Evolutionary conservation across 2,113 vertebrate genomes (phyloP), one percentile per base, ranked within the genome.

Genomic region (Ursus arctos): DNA sequence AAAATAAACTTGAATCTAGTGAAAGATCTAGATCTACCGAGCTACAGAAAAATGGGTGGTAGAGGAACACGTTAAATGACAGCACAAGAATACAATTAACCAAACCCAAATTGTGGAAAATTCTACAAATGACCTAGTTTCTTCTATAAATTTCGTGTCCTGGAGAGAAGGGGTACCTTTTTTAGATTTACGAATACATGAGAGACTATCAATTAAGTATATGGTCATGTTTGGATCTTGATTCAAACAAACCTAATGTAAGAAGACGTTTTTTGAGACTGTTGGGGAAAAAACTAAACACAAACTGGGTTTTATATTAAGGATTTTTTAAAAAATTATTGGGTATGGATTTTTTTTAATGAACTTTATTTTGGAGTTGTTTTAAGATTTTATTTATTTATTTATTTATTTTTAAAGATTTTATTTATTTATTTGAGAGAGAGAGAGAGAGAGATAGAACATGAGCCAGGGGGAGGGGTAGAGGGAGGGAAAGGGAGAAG

Each of bases 71-170:
- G 57, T 79, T 84, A 72, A 88, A 79, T 47, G 49, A 80, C 67
- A 71, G 55, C 36, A 77, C 55, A 72, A 79, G 2, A 47, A 93
- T 84, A 72, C 31, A 49, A 72, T 97, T 80, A 94, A 53, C 33
- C 26, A 74, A 88, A 88, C 91, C 43, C n/a, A 77, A 77, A 84
- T 26, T 94, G n/a, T 92, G n/a, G 47, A 49, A 72, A 61, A 86
- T 76, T 92, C 22, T 65, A 40, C 47, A 91, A 65, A 79, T 90
- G 53, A 61, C 43, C 22, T n/a, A 72, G 22, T 84, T 83, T 94
- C 26, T 72, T 84, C 55, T 92, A 33, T 77, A 79, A 61, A 79
- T 81, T 91, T 53, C 79, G 55, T 81, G 40, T 82, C 28, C 67
- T 31, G 14, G 16, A 87, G 8, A 76, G 74, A 71, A 96, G 18